These are phyloP conservation scores for Cephus pulcher DNA, from an alignment of 2,888 invertebrate genomes.

Conservation along the genomic window DNA sequence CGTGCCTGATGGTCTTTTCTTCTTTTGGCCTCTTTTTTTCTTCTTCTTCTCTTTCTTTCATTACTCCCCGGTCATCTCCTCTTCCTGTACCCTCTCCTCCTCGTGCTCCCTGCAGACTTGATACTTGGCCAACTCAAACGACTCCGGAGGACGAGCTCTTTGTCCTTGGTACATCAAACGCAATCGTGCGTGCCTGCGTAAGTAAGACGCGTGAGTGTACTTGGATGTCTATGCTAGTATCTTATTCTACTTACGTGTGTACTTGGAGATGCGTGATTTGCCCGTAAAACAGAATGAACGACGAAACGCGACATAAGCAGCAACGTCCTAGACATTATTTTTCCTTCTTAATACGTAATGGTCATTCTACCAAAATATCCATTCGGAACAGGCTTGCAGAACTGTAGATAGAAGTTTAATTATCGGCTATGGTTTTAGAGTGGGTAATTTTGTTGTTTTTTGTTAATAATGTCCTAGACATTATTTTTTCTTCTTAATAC, in stretches of 20 bases:
- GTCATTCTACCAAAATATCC: background rate
- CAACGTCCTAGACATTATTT: background rate
- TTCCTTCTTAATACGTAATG: background rate
- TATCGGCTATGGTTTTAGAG: background rate
- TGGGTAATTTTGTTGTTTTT: background rate
- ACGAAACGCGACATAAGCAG: no score
- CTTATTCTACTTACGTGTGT: background rate
- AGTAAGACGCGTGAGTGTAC: background rate
- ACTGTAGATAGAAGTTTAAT: background rate
- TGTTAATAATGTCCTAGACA: background rate
- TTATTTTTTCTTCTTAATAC: background rate
- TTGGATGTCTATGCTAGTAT: background rate
- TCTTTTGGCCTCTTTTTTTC: constrained; percentile 29
- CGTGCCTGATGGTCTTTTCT: constrained; percentile 10
- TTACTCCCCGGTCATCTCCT: background rate
- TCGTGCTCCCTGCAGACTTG: background rate
- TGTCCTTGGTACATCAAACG: background rate
- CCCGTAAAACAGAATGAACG: background rate
- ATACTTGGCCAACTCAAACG: background rate
- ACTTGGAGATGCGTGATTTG: background rate
- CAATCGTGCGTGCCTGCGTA: background rate
- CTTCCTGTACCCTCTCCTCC: background rate
- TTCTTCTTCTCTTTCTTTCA: background rate
- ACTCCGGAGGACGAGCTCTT: background rate
- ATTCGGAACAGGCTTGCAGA: background rate